A percentile compares a stretch with the other conserved stretches of the same genome.
These are phyloP conservation scores for Nomada ruficornis DNA, from an alignment of 2,888 invertebrate species.

Conservation along the genomic window DNA sequence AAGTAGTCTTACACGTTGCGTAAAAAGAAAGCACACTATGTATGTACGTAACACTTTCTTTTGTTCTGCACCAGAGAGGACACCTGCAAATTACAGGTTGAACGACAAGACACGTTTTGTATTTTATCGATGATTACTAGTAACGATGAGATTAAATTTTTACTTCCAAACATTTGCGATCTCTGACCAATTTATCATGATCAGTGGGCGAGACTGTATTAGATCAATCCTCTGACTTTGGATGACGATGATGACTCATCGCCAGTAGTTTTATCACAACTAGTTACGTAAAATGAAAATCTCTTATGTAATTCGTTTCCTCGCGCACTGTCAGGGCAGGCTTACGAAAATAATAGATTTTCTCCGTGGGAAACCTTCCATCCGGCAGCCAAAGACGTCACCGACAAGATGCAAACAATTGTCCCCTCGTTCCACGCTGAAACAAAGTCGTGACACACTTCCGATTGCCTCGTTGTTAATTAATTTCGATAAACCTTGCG, in stretches of 20 bases:
- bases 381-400: conserved; percentile 3
- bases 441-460: conserved; percentile 13
- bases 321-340: not conserved
- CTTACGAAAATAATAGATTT: conserved; percentile 53
- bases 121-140: not conserved
- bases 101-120: conserved; percentile 17
- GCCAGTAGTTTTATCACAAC: not conserved
- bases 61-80: conserved; percentile 3
- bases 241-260: conserved; percentile 10
- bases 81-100: not conserved
- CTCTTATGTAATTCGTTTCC: conserved; percentile 16
- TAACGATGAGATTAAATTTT: not conserved
- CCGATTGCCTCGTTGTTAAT: conserved; percentile 2
- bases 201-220: not conserved
- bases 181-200: not conserved
- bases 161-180: not conserved
- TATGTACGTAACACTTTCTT: conserved; percentile 15
- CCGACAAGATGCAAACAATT: conserved; percentile 12
- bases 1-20: conserved; percentile 11
- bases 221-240: conserved; percentile 9
- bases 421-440: not conserved
- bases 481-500: conserved; percentile 4
- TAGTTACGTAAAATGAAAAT: conserved; percentile 42
- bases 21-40: conserved; percentile 33
- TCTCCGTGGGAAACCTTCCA: conserved; percentile 33